Evolutionary conservation across 2,797 vertebrate species (phyloP), one percentile per base, ranked within the genome.

Genomic region (Falco naumanni): DNA sequence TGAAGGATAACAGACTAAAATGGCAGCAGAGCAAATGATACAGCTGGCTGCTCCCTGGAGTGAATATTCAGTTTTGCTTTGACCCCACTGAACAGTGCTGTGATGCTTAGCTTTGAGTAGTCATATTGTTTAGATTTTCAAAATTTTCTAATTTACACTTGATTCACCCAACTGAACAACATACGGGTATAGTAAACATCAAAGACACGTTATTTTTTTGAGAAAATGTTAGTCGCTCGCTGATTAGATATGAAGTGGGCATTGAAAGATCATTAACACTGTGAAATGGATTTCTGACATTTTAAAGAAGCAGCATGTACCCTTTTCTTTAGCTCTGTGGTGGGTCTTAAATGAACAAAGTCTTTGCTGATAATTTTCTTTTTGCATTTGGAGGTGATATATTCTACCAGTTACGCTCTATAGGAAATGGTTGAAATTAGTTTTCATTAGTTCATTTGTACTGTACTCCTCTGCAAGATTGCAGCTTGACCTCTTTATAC

Each of bases 191-290:
- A 4, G 53, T 53, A 29, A 79, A 45, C 63, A 60, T 63, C 37
- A 91, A 60, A 84, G 56, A 25, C 7, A 50, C n/a, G 31, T 71
- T 47, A 34, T 72, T 78, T 86, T 87, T 77, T 34, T 51, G 10
- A 79, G 70, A 39, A 81, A 85, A 81, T 76, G 11, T 84, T 94
- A 72, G 78, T 76, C 84, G 48, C 71, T 93, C 4, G 5, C 61
- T 97, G 88, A 87, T 94, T 84, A 93, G 96, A 77, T 68, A 74
- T 74, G 93, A 95, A 94, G 76, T 92, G 87, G 87, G 63, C 76
- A 93, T 61, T 81, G 80, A 96, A 84, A 96, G 93, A 72, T 76
- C 82, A 92, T 94, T 94, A 97, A 72, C 26, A 75, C 47, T 51
- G 69, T 37, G 54, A 95, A 93, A 95, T 72, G 61, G 70, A 66